Base-by-base conservation (phyloP, 2,797 vertebrate species). In the Falco naumanni region DNA sequence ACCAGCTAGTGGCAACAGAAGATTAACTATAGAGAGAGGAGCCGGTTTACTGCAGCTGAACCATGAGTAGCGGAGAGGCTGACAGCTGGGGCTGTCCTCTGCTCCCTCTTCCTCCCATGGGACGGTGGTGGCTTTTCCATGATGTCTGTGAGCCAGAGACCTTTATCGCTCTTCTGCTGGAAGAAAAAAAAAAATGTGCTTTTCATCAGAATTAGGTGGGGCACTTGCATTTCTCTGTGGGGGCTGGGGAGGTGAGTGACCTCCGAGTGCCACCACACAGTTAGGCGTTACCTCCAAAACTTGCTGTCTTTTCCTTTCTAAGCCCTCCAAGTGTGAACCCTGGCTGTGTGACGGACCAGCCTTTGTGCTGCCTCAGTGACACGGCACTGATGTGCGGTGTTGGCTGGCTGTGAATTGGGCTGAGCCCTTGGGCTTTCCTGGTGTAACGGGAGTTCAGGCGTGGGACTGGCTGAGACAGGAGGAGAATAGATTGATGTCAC, bases 1-100 rank as follows among this genome's bases (percentile, higher is more conserved):
- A 98, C 98, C 98, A 98, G 97, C 96, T 98, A 98, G 98, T 98
- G 98, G 97, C 97, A 98, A 98, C 97, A 97, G 96, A 98, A 97
- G 97, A 98, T 98, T 98, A 98, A 96, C 97, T 98, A 97, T 97
- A 50, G 95, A 45, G 48, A 87, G 83, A 92, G 92, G 92, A 93
- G 90, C 69, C 37, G 33, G 6, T 6, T 57, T 81, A 47, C 84
- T 56, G 81, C 65, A 48, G 86, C 90, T 69, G 65, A 87, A 34
- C 81, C 25, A 63, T 41, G 61, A 76, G 87, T 4, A 53, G 86
- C 5, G 0, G 56, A 43, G 74, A 91, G 61, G 64, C 80, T 86
- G 87, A 3, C 2, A 37, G 13, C 77, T 80, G 87, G 79, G 80
- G 45, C 59, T 72, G 29, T 59, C 48, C 54, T 13, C 60, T 47